phyloP scores from a whole-genome alignment of 2,113 vertebrate genomes.

The Colinus virginianus region DNA sequence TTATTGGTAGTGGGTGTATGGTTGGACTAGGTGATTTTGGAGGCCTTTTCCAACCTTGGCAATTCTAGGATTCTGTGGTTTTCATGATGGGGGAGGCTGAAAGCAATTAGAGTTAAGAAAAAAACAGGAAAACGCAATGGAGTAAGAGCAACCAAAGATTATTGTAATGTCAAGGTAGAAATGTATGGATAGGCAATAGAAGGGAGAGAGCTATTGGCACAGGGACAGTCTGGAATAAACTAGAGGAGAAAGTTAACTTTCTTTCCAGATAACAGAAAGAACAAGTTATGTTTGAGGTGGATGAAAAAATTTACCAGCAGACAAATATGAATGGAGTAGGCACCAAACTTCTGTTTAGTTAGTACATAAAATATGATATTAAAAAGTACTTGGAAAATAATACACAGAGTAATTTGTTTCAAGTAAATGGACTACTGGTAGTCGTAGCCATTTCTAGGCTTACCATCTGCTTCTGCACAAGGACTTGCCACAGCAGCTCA shows the following conservation, averaged over 20 bases:
- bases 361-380: neutral
- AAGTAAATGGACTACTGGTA: neutral
- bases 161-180: neutral
- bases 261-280: neutral
- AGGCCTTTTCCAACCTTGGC: too few species aligned
- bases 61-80: neutral
- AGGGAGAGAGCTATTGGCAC: neutral
- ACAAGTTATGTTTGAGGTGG: neutral
- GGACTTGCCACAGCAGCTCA: neutral
- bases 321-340: neutral
- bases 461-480: neutral
- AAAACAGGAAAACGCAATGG: neutral
- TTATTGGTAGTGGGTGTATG: too few species aligned
- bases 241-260: neutral
- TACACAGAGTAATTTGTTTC: neutral
- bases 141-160: neutral
- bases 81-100: neutral
- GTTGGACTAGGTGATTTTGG: too few species aligned
- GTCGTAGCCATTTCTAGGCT: neutral
- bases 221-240: neutral
- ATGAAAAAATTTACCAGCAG: neutral
- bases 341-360: neutral
- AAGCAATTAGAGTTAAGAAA: neutral
- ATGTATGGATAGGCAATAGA: neutral
- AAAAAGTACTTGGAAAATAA: neutral